Evolutionary conservation across 2,888 invertebrate species (phyloP), one percentile per base, ranked within the genome.

Genomic region (Lymantria dispar): DNA sequence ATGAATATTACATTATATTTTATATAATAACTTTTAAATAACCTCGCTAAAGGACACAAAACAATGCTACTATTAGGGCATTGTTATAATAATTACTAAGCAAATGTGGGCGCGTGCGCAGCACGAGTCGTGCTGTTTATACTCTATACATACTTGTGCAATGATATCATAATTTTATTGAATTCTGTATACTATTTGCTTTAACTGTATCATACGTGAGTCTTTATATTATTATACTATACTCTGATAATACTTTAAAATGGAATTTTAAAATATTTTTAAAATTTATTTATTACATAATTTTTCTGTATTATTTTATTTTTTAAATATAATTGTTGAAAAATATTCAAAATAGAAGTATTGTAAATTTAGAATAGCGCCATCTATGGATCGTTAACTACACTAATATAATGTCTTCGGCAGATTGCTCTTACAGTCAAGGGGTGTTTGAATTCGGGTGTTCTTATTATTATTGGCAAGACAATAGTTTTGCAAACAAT

Each of bases 401-500:
- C 62, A 86, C 78, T 81, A 74, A 59, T 11, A n/a, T 81, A 74
- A 59, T 11, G 10, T 12, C 29, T 48, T 46, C 43, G 48, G 55
- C 68, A 72, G 65, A 70, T 56, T 64, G 66, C 22, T 66, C 62
- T 58, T 62, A 62, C 63, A 71, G 62, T 62, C 64, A 75, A 75
- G 74, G 79, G 76, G 80, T 66, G 64, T 53, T 43, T 60, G 70
- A 80, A 81, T 68, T 61, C 75, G 80, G 80, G 82, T 83, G 76
- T 74, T 12, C 36, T 3, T 46, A 53, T 45, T 52, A 45, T 53
- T 53, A 72, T 79, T 76, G 72, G 74, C 77, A 80, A 87, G 80
- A 86, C 81, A 87, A 87, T 83, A 68, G 74, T 64, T 72, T 65
- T 15, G 70, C 82, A 79, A 75, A 88, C 86, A 88, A 88, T 85